Conservation (phyloP, 2,888 invertebrate genomes). For the Torymus texanus region DNA sequence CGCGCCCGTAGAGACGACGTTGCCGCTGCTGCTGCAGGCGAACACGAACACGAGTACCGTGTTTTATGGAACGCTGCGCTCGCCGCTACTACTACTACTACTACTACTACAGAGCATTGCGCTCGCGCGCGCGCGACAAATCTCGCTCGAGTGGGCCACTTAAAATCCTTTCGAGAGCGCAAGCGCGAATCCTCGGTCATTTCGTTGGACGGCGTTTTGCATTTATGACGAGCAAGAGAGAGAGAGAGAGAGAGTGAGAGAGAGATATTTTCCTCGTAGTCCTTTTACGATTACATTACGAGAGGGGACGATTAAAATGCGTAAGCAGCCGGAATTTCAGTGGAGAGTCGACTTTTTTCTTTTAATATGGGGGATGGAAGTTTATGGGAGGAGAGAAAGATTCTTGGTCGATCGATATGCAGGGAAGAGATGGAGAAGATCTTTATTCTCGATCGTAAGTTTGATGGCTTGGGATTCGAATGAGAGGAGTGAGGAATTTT, state of each 20-base stretch:
- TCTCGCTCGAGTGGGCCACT: conserved; percentile 62
- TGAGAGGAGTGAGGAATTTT: too few species aligned
- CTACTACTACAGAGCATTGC: too few species aligned
- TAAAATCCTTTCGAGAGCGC: conserved; percentile 60
- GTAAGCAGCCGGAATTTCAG: neutral
- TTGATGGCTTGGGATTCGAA: too few species aligned
- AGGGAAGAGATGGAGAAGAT: too few species aligned
- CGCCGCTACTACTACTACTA: conserved; percentile 45
- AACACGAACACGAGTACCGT: conserved; percentile 65
- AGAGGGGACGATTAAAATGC: neutral
- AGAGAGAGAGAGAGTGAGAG: too few species aligned
- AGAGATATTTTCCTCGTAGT: conserved; percentile 14
- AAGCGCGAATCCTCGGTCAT: conserved; percentile 29
- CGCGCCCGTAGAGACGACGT: too few species aligned
- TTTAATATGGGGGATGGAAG: too few species aligned
- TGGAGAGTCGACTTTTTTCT: neutral
- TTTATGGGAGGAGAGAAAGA: too few species aligned
- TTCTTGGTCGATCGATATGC: too few species aligned
- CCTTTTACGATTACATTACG: conserved; percentile 28
- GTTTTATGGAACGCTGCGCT: conserved; percentile 68
- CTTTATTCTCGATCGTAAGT: too few species aligned
- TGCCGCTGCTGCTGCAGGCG: conserved; percentile 54
- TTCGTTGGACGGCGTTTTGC: conserved; percentile 32
- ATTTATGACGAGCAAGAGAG: conserved; percentile 32
- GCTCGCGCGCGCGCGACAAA: conserved; percentile 63